Percentiles rank a stretch among this genome's conserved stretches.
phyloP scores from a whole-genome alignment of 92 coral and sea anemone genomes.

The Hydrozoanthus gracilis region DNA sequence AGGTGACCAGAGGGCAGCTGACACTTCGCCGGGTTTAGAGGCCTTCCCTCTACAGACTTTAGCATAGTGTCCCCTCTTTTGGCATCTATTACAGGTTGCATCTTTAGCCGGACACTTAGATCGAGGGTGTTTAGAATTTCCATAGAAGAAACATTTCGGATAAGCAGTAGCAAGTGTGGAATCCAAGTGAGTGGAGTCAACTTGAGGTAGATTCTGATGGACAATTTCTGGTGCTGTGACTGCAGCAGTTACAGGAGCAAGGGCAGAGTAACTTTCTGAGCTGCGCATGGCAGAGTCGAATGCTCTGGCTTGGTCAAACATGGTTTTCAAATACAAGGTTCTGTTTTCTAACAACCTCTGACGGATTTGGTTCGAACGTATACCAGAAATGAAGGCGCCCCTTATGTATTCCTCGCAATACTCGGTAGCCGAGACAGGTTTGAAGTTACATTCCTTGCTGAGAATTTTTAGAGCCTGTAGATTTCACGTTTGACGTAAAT shows the following conservation, averaged over 20 bases:
- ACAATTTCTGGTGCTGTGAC: neutral
- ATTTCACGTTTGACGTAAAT: neutral
- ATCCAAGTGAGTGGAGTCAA: neutral
- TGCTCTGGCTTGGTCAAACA: slow-evolving; percentile 60
- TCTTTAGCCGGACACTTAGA: slow-evolving; percentile 57
- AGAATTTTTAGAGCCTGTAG: slow-evolving; percentile 29
- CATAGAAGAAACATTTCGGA: slow-evolving; percentile 65
- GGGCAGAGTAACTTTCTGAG: slow-evolving; percentile 35
- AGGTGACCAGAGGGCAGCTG: slow-evolving; percentile 68
- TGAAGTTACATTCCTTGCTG: slow-evolving; percentile 41
- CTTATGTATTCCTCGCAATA: slow-evolving; percentile 22
- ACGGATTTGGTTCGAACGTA: slow-evolving; percentile 22
- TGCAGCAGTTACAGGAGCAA: slow-evolving; percentile 39
- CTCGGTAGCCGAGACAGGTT: slow-evolving; percentile 4
- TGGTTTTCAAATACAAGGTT: slow-evolving; percentile 55
- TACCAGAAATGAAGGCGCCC: slow-evolving; percentile 20
- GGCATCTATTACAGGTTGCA: slow-evolving; percentile 28
- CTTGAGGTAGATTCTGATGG: neutral
- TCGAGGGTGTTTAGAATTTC: slow-evolving; percentile 58
- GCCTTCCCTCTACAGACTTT: slow-evolving; percentile 43
- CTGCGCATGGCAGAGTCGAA: slow-evolving; percentile 44
- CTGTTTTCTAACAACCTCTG: slow-evolving; percentile 50
- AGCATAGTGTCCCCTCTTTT: slow-evolving; percentile 12
- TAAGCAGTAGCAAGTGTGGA: slow-evolving; percentile 43
- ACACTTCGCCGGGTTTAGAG: slow-evolving; percentile 23